phyloP scores from a whole-genome alignment of 2,113 vertebrate genomes.

The Tachysurus vachellii region DNA sequence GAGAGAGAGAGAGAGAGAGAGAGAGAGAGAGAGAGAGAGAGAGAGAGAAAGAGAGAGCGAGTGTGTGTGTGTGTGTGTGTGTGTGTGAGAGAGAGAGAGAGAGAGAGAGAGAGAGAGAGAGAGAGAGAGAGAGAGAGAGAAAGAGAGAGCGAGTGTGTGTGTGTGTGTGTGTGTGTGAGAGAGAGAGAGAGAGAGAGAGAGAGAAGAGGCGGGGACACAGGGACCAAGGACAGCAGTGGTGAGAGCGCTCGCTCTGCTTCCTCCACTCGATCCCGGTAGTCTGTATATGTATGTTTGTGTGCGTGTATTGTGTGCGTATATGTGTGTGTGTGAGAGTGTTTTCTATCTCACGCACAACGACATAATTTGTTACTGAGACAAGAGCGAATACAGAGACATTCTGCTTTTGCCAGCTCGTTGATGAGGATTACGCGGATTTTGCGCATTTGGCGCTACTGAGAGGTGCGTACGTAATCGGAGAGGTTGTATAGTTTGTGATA shows the following conservation, averaged over 20 bases:
- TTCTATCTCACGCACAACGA: neutral
- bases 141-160: neutral
- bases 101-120: slow-evolving; percentile 7
- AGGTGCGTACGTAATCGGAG: slow-evolving; percentile 30
- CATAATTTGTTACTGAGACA: neutral
- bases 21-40: slow-evolving; percentile 11
- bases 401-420: neutral
- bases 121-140: slow-evolving; percentile 11
- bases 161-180: neutral
- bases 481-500: neutral
- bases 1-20: neutral
- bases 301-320: neutral
- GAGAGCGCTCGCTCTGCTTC: slow-evolving; percentile 22
- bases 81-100: neutral
- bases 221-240: slow-evolving; percentile 15
- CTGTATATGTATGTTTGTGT: neutral
- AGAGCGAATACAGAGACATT: slow-evolving; percentile 10
- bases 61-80: slow-evolving; percentile 28
- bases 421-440: slow-evolving; percentile 8
- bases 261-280: slow-evolving; percentile 19
- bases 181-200: slow-evolving; percentile 1
- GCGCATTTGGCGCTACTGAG: neutral
- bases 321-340: neutral
- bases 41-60: no score
- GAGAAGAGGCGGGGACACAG: slow-evolving; percentile 32